These are phyloP conservation scores for Dasypogon diadema DNA, from an alignment of 2,888 invertebrate species.

Conservation along the genomic window DNA sequence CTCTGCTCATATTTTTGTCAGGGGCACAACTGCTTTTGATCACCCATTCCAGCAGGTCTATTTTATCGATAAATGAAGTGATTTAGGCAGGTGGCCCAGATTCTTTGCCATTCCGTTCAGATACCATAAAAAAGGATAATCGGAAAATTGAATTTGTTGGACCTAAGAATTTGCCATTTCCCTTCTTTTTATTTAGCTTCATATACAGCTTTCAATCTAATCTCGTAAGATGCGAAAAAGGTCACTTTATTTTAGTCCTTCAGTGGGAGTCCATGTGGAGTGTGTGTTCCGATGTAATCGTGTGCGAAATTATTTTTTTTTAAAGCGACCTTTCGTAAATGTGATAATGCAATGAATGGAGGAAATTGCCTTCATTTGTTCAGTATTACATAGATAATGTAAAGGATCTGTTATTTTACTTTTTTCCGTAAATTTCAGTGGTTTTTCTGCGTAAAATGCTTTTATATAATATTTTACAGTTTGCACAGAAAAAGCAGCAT, in stretches of 20 bases:
- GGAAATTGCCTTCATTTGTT: no score
- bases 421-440: no score
- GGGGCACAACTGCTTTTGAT: conserved; percentile 23
- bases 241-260: not conserved
- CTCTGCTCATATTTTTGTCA: conserved; percentile 2
- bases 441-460: no score
- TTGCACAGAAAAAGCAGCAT: no score
- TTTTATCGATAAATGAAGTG: conserved; percentile 40
- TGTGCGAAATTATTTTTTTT: not conserved
- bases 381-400: no score
- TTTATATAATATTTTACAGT: no score
- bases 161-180: conserved; percentile 3
- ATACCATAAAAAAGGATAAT: conserved; percentile 39
- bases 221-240: conserved; percentile 7
- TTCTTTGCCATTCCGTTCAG: conserved; percentile 11
- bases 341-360: no score
- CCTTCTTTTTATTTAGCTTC: conserved; percentile 15
- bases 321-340: no score
- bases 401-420: no score
- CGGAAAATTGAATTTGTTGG: conserved; percentile 41
- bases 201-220: conserved; percentile 28
- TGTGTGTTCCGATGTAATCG: not conserved
- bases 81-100: conserved; percentile 22
- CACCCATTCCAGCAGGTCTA: conserved; percentile 10
- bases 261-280: not conserved